phyloP scores from a whole-genome alignment of 2,888 invertebrate genomes.

The Ctena decussata region DNA sequence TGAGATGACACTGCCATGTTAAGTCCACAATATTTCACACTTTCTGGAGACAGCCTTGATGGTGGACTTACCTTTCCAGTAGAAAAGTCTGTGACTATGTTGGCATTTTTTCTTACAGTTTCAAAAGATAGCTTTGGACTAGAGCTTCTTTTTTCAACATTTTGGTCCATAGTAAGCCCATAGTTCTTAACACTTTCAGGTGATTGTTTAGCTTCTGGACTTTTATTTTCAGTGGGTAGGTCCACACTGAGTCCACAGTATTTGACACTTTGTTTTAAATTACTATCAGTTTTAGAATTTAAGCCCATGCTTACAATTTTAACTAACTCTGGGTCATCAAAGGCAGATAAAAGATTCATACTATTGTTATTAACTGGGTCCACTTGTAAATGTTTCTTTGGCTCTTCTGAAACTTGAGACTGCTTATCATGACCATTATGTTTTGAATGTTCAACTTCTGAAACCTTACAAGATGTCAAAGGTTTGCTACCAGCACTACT shows the following conservation, averaged over 20 bases:
- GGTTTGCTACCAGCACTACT: neutral
- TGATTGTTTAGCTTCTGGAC: neutral
- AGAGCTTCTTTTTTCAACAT: neutral
- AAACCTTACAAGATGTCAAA: neutral
- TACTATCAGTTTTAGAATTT: neutral
- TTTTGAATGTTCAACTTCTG: neutral
- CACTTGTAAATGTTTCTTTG: no score
- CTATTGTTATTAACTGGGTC: neutral
- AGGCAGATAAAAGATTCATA: neutral
- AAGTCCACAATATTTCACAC: neutral
- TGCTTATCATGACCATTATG: neutral
- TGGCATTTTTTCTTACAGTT: neutral
- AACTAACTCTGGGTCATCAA: neutral
- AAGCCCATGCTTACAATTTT: neutral
- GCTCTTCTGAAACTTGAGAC: no score
- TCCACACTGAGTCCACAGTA: neutral
- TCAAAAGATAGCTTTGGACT: neutral
- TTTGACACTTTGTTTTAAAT: neutral
- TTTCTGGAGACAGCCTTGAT: neutral
- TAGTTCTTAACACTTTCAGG: neutral
- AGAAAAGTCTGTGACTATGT: neutral
- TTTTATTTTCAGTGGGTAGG: neutral
- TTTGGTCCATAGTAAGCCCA: neutral
- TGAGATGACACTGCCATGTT: neutral
- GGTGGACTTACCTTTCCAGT: neutral